Evolutionary conservation across 2,888 invertebrate species (phyloP).

Genomic region (Tridacna crocea): DNA sequence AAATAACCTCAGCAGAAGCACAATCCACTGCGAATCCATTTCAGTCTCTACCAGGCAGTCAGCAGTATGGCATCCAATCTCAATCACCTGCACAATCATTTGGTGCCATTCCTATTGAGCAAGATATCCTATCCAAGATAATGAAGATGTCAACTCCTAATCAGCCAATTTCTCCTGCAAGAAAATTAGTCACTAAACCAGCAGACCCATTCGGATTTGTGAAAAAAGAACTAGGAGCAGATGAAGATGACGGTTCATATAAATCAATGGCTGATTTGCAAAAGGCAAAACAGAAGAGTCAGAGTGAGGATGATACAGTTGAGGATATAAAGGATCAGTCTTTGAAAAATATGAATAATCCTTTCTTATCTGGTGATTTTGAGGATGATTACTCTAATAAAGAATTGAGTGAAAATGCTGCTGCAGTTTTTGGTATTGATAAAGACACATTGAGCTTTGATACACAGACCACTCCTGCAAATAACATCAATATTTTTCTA

Average conservation of each 20-base stretch:
- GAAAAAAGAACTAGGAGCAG: conserved; percentile 44
- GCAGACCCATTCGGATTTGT: conserved; percentile 61
- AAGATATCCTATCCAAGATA: conserved; percentile 59
- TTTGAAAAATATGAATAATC: conserved; percentile 39
- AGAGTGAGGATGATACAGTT: neutral
- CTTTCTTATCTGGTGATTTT: conserved; percentile 57
- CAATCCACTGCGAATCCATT: conserved; percentile 19
- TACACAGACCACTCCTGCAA: neutral
- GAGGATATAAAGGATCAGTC: conserved; percentile 5
- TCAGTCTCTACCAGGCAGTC: conserved; percentile 1
- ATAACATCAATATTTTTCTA: conserved; percentile 1
- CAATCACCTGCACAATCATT: conserved; percentile 21
- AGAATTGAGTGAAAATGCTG: conserved; percentile 44
- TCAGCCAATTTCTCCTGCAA: conserved; percentile 56
- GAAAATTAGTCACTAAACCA: conserved; percentile 31
- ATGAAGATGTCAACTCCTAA: conserved; percentile 45
- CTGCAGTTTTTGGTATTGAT: conserved; percentile 57
- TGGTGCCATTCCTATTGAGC: conserved; percentile 41
- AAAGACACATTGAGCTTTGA: conserved; percentile 38
- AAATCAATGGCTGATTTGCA: conserved; percentile 41
- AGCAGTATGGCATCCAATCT: conserved; percentile 22
- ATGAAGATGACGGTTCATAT: conserved; percentile 53
- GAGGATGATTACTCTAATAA: conserved; percentile 35
- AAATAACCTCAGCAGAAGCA: neutral
- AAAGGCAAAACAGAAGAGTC: conserved; percentile 20